Percentiles rank a stretch among this genome's conserved stretches.
Evolutionary conservation across 2,797 vertebrate genomes (phyloP).

Genomic region (Australoheros facetus): DNA sequence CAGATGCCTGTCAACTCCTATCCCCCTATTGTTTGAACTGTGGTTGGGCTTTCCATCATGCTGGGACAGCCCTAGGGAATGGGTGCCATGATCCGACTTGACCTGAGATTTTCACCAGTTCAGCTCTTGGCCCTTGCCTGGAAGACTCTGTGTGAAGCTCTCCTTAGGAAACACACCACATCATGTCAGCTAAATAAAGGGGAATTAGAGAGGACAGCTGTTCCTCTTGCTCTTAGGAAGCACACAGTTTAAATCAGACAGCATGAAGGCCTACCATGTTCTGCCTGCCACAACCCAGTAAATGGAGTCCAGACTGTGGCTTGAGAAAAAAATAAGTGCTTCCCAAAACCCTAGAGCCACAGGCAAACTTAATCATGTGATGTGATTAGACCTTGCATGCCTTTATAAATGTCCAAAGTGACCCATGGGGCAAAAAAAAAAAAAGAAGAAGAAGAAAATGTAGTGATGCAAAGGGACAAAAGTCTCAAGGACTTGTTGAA

Average conservation of each 20-base stretch:
- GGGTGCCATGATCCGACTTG: conserved; percentile 53
- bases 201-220: conserved; percentile 45
- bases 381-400: conserved; percentile 44
- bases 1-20: conserved; percentile 61
- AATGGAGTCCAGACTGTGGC: conserved; percentile 46
- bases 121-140: conserved; percentile 32
- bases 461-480: conserved; percentile 29
- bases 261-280: conserved; percentile 19
- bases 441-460: conserved; percentile 8
- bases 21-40: conserved; percentile 74
- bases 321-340: conserved; percentile 43
- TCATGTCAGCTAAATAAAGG: conserved; percentile 37
- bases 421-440: conserved; percentile 32
- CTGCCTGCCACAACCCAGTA: conserved; percentile 58
- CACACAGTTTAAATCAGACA: conserved; percentile 48
- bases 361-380: conserved; percentile 49
- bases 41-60: conserved; percentile 58
- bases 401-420: conserved; percentile 24
- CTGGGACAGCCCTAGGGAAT: conserved; percentile 48
- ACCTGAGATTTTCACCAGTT: conserved; percentile 53
- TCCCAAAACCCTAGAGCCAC: conserved; percentile 38
- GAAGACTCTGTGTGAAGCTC: conserved; percentile 24
- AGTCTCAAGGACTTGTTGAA: conserved; percentile 8
- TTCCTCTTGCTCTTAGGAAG: conserved; percentile 39
- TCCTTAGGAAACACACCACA: conserved; percentile 44